These are phyloP conservation scores for Griposia aprilina DNA, from an alignment of 2,888 invertebrate genomes.

Conservation along the genomic window DNA sequence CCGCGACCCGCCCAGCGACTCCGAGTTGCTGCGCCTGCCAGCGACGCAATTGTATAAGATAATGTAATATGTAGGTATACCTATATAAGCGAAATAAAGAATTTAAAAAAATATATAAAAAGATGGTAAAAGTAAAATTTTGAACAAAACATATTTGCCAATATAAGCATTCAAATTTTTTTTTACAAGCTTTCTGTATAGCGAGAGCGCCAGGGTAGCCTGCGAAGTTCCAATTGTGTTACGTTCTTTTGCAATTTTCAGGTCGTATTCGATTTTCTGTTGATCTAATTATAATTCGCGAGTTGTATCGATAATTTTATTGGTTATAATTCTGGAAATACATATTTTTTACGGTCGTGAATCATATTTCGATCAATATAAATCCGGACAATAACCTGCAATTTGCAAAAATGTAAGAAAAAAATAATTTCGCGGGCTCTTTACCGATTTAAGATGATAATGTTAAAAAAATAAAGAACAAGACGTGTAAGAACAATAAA, in stretches of 20 bases:
- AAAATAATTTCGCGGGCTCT: not conserved
- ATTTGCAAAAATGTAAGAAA: not conserved
- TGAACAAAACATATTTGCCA: not conserved
- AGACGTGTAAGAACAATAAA: not conserved
- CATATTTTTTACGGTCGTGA: too few species aligned
- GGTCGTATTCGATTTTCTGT: not conserved
- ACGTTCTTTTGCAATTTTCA: not conserved
- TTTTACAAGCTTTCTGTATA: not conserved
- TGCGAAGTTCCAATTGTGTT: not conserved
- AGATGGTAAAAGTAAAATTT: not conserved
- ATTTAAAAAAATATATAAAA: too few species aligned
- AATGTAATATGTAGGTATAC: not conserved
- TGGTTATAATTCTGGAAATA: not conserved
- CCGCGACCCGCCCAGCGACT: slow-evolving; percentile 88
- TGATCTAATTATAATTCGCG: not conserved
- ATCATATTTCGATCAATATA: not conserved
- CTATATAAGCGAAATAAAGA: not conserved
- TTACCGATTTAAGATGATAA: not conserved
- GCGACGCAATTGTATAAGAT: not conserved
- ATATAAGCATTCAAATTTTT: not conserved
- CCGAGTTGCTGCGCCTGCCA: slow-evolving; percentile 70
- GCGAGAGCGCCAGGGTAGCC: not conserved
- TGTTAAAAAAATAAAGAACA: not conserved
- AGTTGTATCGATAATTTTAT: not conserved
- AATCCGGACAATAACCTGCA: too few species aligned